phyloP scores from a whole-genome alignment of 1,140 invertebrate species.

The Drosophila virilis region DNA sequence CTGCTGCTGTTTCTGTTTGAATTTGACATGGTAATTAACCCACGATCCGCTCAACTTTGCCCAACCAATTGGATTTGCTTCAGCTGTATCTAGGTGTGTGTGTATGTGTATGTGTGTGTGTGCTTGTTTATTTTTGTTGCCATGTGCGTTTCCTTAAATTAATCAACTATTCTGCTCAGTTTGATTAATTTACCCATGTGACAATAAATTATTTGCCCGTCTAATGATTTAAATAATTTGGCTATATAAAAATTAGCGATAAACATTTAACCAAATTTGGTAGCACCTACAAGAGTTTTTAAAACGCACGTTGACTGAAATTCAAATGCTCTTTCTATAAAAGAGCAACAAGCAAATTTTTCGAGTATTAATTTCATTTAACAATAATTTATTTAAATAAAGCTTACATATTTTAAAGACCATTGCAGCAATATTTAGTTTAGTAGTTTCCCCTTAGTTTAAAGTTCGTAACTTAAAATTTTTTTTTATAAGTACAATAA shows the following conservation, averaged over 20 bases:
- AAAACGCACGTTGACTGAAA: not conserved
- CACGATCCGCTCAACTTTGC: constrained; percentile 77
- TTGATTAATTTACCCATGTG: constrained; percentile 73
- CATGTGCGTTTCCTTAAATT: constrained; percentile 73
- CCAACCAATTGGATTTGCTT: constrained; percentile 62
- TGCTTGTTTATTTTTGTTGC: constrained; percentile 13
- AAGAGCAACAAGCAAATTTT: no score
- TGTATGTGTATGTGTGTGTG: not conserved
- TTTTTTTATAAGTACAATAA: no score
- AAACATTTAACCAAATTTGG: constrained; percentile 62
- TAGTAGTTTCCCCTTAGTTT: no score
- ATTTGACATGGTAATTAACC: constrained; percentile 83
- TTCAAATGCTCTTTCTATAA: constrained; percentile 15
- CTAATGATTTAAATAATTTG: constrained; percentile 73
- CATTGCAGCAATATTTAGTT: no score
- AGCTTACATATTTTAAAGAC: no score
- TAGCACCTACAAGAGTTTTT: not conserved
- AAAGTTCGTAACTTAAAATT: no score
- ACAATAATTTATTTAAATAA: no score
- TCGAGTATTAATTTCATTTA: no score
- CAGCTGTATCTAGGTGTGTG: not conserved
- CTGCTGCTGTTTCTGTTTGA: constrained; percentile 78
- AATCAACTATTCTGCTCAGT: constrained; percentile 73
- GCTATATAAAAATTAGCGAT: constrained; percentile 63
- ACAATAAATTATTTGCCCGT: constrained; percentile 63